phyloP scores from a whole-genome alignment of 2,888 invertebrate genomes.

The Acheta domesticus region DNA sequence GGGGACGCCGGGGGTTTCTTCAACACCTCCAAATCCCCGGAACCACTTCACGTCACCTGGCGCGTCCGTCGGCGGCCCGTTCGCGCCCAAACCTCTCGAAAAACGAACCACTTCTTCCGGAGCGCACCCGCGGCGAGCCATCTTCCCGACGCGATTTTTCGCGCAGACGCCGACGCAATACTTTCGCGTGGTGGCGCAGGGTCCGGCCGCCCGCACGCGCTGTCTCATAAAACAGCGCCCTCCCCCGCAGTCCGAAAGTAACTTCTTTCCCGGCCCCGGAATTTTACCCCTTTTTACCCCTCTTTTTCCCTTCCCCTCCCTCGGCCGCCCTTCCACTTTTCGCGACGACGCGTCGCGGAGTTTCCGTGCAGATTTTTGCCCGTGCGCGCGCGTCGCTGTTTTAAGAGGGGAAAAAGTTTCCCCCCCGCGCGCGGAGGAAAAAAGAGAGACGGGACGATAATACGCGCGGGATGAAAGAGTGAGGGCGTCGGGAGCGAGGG shows the following conservation, averaged over 20 bases:
- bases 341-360: neutral
- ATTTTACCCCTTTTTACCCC: constrained; percentile 31
- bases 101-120: neutral
- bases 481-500: constrained; percentile 22
- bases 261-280: constrained; percentile 30
- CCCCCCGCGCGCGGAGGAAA: constrained; percentile 19
- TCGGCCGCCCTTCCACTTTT: constrained; percentile 22
- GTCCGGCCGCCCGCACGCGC: neutral
- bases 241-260: constrained; percentile 26
- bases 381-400: constrained; percentile 34
- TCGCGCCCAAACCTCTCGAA: neutral
- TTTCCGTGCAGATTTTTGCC: constrained; percentile 34
- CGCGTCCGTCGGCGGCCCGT: too few relatives aligned
- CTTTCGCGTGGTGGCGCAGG: neutral
- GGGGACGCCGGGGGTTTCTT: neutral
- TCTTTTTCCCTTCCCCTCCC: constrained; percentile 22
- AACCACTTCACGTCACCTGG: too few relatives aligned
- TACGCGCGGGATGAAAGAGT: constrained; percentile 27
- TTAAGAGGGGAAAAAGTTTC: constrained; percentile 27
- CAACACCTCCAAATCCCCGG: neutral
- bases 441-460: constrained; percentile 30
- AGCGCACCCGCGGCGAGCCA: neutral
- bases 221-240: constrained; percentile 31
- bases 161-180: neutral
- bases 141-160: neutral